These are phyloP conservation scores for Elaphurus davidianus DNA, from an alignment of 2,113 vertebrate genomes.

Conservation along the genomic window DNA sequence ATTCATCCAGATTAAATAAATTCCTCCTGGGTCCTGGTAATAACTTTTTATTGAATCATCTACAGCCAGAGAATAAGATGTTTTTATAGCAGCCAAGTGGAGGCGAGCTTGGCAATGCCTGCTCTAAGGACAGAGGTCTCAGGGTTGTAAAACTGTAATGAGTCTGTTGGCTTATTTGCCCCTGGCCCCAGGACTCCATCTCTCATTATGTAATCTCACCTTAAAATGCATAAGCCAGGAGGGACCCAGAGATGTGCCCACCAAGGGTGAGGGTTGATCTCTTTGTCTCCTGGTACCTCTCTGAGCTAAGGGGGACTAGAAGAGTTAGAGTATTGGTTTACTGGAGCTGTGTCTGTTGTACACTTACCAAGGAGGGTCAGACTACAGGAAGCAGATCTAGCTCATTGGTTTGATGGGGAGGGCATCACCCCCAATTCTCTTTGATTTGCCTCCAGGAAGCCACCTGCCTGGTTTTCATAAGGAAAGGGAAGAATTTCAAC, in stretches of 20 bases:
- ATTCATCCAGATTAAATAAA: background rate
- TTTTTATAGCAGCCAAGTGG: background rate
- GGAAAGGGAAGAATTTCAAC: background rate
- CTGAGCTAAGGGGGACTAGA: background rate
- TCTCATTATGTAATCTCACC: background rate
- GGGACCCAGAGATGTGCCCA: background rate
- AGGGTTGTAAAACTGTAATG: background rate
- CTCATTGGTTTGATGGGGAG: too few relatives aligned
- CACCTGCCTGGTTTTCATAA: background rate
- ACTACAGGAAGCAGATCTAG: background rate
- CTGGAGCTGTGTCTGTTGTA: background rate
- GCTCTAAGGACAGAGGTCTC: background rate
- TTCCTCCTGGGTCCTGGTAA: background rate
- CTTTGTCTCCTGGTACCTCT: background rate
- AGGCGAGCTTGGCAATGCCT: background rate
- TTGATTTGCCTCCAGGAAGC: background rate
- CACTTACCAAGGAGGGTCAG: background rate
- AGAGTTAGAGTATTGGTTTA: background rate
- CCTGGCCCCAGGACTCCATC: background rate
- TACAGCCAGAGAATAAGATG: background rate
- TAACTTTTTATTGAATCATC: background rate
- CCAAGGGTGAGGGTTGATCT: too few relatives aligned
- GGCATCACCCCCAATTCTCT: too few relatives aligned
- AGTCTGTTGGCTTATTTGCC: background rate
- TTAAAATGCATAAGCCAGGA: background rate